Evolutionary conservation across 2,113 vertebrate species (phyloP), one percentile per base, ranked within the genome.

Genomic region (Mirounga angustirostris): DNA sequence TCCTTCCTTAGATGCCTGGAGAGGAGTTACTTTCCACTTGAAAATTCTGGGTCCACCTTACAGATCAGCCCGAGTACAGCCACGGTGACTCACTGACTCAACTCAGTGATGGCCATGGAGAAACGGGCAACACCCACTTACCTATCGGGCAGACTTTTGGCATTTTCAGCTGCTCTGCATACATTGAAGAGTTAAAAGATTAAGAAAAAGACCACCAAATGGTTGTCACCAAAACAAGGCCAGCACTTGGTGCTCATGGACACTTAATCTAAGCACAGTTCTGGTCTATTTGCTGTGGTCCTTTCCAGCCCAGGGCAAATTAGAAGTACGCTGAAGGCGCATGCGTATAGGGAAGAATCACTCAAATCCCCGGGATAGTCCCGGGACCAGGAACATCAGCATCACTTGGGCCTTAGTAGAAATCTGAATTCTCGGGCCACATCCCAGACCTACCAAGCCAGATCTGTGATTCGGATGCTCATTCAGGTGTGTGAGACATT

Each of bases 291-390:
- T n/a, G 69, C 54, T 59, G 24, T n/a, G 76, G 91, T 33, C 11
- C 4, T 61, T 76, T 58, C 87, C 8, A 18, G 50, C 19, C 16
- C 84, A 11, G 8, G 15, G 59, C 69, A 50, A 4, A 82, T 3
- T 15, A 59, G 61, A 52, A 33, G 52, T 65, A 30, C 7, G 0
- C 0, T 1, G 28, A 18, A 7, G 50, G 56, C 11, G 7, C 3
- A 0, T 5, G 15, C 2, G 0, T 1, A 0, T 3, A 1, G 28
- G 33, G 79, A 26, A 19, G 13, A 9, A 7, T 18, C 1, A 4
- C 12, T 10, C 59, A 8, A 0, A 0, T 52, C 26, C 19, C 36
- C 18, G 0, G 26, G 2, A 5, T 19, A 10, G 16, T 15, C 12
- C 11, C 19, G 1, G 33, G n/a, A 18, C 89, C 30, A 13, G 76